Conservation (phyloP, 2,888 invertebrate genomes). For the Nemotelus nigrinus region DNA sequence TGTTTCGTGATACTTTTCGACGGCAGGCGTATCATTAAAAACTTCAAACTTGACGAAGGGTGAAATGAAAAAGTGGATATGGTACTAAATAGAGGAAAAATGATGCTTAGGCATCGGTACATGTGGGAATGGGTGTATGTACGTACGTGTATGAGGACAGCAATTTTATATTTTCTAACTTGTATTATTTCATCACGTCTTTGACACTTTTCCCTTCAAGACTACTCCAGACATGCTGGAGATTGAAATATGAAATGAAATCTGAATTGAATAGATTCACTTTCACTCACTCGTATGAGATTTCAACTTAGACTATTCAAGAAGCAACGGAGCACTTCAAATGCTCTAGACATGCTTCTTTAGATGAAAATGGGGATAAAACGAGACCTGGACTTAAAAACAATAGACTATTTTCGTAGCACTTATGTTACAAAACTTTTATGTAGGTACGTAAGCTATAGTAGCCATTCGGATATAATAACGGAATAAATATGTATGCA, state of each 20-base stretch:
- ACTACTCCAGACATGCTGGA: constrained; percentile 35
- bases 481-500: too few relatives aligned
- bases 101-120: constrained; percentile 32
- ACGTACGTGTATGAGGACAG: not conserved
- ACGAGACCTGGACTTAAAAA: not conserved
- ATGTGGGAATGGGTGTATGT: not conserved
- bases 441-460: too few relatives aligned
- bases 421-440: too few relatives aligned
- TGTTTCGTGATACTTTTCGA: constrained; percentile 12
- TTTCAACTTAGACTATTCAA: constrained; percentile 29
- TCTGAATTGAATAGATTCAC: not conserved
- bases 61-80: constrained; percentile 37
- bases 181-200: constrained; percentile 41
- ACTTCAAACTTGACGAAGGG: constrained; percentile 42
- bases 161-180: constrained; percentile 32
- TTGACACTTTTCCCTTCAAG: constrained; percentile 23
- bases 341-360: not conserved
- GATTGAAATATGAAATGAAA: constrained; percentile 21
- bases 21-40: constrained; percentile 39
- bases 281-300: constrained; percentile 9
- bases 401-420: too few relatives aligned
- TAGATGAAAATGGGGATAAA: not conserved
- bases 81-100: constrained; percentile 25
- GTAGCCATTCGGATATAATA: too few relatives aligned
- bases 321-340: constrained; percentile 12